These are phyloP conservation scores for Halichoerus grypus DNA, from an alignment of 2,113 vertebrate species.

Conservation along the genomic window DNA sequence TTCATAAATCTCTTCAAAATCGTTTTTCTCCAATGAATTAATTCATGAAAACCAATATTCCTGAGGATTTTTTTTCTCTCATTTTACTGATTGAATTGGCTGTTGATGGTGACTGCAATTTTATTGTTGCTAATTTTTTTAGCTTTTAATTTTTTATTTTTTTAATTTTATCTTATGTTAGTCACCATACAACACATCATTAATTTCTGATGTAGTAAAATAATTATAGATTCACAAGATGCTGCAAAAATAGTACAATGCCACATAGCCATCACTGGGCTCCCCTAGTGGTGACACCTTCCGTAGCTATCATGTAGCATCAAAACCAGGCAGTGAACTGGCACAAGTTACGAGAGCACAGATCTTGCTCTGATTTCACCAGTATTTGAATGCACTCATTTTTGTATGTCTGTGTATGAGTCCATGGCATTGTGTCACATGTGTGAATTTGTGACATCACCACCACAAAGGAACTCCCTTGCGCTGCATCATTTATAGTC, in stretches of 20 bases:
- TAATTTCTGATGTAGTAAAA: background rate
- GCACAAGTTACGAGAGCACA: background rate
- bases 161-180: too few species aligned
- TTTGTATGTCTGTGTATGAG: background rate
- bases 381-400: background rate
- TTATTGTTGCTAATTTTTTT: background rate
- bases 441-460: background rate
- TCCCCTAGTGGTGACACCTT: background rate
- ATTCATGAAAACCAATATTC: conserved; percentile 1
- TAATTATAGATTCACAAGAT: background rate
- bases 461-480: background rate
- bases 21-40: background rate
- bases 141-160: background rate
- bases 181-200: too few species aligned
- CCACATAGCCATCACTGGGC: background rate
- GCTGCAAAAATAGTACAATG: background rate
- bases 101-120: background rate
- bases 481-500: background rate
- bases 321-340: too few species aligned
- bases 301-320: background rate
- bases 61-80: background rate
- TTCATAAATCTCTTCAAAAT: background rate
- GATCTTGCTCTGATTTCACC: background rate
- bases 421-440: background rate
- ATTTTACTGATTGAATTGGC: conserved; percentile 2